A percentile compares a stretch with the other conserved stretches of the same genome.
These are phyloP conservation scores for Bovichtus diacanthus DNA, from an alignment of 2,797 vertebrate genomes.

Conservation along the genomic window DNA sequence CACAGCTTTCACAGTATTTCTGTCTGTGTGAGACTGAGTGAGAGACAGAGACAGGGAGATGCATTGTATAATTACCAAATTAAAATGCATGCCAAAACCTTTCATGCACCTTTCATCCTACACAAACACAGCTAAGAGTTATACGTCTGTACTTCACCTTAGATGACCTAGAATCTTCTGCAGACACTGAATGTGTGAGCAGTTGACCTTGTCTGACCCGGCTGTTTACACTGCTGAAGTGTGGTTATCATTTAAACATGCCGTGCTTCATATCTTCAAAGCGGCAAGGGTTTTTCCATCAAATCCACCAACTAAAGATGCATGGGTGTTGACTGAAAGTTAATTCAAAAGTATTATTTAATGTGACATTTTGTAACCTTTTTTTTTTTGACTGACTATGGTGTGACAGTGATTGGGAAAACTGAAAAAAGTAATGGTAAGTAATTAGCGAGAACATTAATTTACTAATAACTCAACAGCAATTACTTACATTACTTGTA, in stretches of 20 bases:
- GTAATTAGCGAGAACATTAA: neutral
- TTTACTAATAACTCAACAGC: neutral
- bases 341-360: neutral
- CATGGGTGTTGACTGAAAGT: neutral
- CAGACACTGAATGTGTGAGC: conserved; percentile 23
- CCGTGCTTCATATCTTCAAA: neutral
- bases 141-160: conserved; percentile 15
- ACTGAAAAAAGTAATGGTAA: neutral
- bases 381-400: neutral
- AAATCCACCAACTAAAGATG: neutral
- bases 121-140: conserved; percentile 32
- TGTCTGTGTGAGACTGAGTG: conserved; percentile 23
- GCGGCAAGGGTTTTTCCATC: too few species aligned
- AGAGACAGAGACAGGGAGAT: conserved; percentile 26
- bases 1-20: conserved; percentile 35
- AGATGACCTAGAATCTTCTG: conserved; percentile 30
- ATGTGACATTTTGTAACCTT: neutral
- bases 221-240: conserved; percentile 37
- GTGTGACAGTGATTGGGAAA: neutral
- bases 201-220: conserved; percentile 38
- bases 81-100: conserved; percentile 17
- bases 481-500: neutral
- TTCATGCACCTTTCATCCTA: conserved; percentile 36
- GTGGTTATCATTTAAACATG: neutral
- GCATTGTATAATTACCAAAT: conserved; percentile 61